Conservation (phyloP, 2,113 vertebrate species). For the Salvelinus sp. region DNA sequence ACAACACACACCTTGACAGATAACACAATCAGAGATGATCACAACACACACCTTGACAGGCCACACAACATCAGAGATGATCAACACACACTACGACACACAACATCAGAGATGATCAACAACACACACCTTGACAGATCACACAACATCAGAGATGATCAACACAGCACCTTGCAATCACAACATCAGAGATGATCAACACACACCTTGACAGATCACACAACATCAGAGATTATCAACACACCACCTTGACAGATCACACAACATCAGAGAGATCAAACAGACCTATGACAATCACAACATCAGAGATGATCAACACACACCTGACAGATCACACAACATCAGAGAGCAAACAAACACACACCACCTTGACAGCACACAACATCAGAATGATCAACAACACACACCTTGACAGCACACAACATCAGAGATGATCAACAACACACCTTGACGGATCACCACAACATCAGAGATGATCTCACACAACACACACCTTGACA, state of each 20-base stretch:
- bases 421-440: too few relatives aligned
- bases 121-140: neutral
- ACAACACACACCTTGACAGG: neutral
- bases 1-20: neutral
- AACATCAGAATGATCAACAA: too few relatives aligned
- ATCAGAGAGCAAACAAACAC: too few relatives aligned
- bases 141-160: neutral
- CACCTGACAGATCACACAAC: too few relatives aligned
- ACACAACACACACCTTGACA: neutral
- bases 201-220: neutral
- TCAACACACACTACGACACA: neutral
- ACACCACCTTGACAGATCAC: neutral
- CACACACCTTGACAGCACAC: too few relatives aligned
- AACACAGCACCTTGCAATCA: neutral
- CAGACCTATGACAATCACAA: too few relatives aligned
- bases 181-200: neutral
- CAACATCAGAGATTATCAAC: neutral
- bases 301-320: too few relatives aligned
- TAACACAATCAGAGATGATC: neutral
- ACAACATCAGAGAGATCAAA: slow-evolving; percentile 1
- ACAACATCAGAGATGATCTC: slow-evolving; percentile 4
- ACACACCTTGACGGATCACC: too few relatives aligned
- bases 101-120: slow-evolving; percentile 1
- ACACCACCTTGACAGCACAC: too few relatives aligned
- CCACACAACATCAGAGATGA: slow-evolving; percentile 1